A percentile compares a stretch with the other conserved stretches of the same genome.
Evolutionary conservation across 2,797 vertebrate species (phyloP).

Genomic region (Clarias platycephalus): DNA sequence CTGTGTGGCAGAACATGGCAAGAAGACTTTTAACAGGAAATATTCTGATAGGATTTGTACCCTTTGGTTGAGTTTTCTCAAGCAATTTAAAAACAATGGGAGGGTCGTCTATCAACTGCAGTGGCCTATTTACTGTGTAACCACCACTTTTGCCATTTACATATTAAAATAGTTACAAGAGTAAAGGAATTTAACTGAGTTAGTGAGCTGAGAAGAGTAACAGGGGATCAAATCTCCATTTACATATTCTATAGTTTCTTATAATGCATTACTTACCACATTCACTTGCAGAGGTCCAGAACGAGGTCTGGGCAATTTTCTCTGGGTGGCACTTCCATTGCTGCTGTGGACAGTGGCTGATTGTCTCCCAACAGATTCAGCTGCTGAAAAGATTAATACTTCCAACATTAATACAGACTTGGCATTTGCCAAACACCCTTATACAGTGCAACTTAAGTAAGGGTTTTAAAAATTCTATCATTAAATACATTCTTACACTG

Average conservation of each 20-base stretch:
- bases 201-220: neutral
- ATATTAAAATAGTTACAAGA: neutral
- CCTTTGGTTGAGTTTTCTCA: neutral
- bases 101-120: neutral
- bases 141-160: neutral
- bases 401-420: neutral
- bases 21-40: neutral
- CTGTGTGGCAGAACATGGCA: neutral
- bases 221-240: neutral
- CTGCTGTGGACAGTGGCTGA: constrained; percentile 74
- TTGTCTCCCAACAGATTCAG: constrained; percentile 65
- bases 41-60: neutral
- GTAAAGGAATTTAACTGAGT: neutral
- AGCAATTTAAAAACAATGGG: neutral
- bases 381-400: constrained; percentile 60
- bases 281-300: constrained; percentile 86
- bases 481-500: no score
- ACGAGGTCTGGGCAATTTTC: constrained; percentile 79
- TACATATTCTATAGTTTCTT: neutral
- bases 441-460: no score
- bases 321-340: constrained; percentile 70
- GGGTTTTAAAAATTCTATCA: no score
- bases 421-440: neutral
- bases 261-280: constrained; percentile 75
- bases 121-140: neutral